Conservation (phyloP, 2,888 invertebrate genomes). For the Lithophane leautieri region DNA sequence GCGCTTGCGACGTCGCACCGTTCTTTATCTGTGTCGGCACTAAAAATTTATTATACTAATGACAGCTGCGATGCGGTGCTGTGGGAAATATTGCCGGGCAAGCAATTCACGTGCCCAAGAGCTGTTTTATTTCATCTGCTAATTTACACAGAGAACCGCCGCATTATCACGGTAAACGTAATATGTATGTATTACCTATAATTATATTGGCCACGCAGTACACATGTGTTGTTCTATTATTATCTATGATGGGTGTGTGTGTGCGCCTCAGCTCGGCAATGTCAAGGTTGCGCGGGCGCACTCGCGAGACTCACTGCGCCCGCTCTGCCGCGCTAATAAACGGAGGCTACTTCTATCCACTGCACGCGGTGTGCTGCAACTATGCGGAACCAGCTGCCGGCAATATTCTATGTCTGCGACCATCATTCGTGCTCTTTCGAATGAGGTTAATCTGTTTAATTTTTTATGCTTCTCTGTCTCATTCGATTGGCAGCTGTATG, state of each 20-base stretch:
- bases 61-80: background rate
- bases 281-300: conserved; percentile 62
- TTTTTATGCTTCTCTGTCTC: background rate
- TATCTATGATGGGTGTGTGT: conserved; percentile 36
- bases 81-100: background rate
- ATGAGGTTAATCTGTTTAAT: conserved; percentile 32
- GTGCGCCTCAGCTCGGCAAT: conserved; percentile 45
- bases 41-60: background rate
- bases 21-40: too few species aligned
- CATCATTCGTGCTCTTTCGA: background rate
- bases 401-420: background rate
- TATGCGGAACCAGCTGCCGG: conserved; percentile 2
- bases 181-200: background rate
- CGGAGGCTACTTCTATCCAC: background rate
- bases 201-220: conserved; percentile 20
- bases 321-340: conserved; percentile 12
- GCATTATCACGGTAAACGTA: background rate
- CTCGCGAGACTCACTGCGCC: conserved; percentile 28
- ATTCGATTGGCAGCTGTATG: background rate
- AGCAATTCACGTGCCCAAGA: background rate
- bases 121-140: conserved; percentile 15
- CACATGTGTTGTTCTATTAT: conserved; percentile 36
- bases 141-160: conserved; percentile 12
- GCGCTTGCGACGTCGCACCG: too few species aligned
- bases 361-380: conserved; percentile 16